Conservation (phyloP, 2,888 invertebrate species). For the Pilophorus perplexus region DNA sequence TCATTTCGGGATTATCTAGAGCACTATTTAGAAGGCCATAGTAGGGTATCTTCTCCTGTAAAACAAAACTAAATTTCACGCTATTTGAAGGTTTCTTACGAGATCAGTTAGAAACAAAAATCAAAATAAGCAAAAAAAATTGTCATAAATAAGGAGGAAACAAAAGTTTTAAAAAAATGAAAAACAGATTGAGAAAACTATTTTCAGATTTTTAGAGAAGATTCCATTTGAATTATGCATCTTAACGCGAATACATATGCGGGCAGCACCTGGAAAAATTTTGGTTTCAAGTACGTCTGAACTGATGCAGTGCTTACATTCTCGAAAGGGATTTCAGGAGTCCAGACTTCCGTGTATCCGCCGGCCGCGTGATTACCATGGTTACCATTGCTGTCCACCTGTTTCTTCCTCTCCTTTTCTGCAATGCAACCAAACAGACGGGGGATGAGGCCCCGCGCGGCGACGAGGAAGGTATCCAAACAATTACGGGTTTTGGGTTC, state of each 20-base stretch:
- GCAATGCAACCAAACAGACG: constrained; percentile 42
- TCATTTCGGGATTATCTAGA: constrained; percentile 27
- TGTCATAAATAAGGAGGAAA: not conserved
- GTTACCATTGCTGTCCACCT: constrained; percentile 51
- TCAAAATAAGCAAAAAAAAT: constrained; percentile 11
- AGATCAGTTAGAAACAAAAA: constrained; percentile 19
- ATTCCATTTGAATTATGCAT: too few relatives aligned
- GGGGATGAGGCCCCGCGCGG: constrained; percentile 34
- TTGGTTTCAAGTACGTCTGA: too few relatives aligned
- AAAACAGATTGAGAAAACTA: not conserved
- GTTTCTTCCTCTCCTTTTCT: constrained; percentile 46
- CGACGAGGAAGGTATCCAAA: constrained; percentile 36
- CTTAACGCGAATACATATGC: too few relatives aligned
- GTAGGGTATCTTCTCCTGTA: constrained; percentile 39
- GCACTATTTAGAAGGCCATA: constrained; percentile 30
- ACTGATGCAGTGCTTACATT: constrained; percentile 61
- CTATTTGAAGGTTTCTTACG: constrained; percentile 32
- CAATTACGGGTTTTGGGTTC: constrained; percentile 41
- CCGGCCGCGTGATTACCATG: constrained; percentile 54
- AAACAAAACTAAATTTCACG: constrained; percentile 36
- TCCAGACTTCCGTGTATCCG: constrained; percentile 78
- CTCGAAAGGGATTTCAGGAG: constrained; percentile 87
- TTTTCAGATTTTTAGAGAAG: too few relatives aligned
- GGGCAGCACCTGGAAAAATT: too few relatives aligned
- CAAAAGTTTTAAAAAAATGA: not conserved